Evolutionary conservation across 2,888 invertebrate genomes (phyloP).

Genomic region (Andrena bucephala): DNA sequence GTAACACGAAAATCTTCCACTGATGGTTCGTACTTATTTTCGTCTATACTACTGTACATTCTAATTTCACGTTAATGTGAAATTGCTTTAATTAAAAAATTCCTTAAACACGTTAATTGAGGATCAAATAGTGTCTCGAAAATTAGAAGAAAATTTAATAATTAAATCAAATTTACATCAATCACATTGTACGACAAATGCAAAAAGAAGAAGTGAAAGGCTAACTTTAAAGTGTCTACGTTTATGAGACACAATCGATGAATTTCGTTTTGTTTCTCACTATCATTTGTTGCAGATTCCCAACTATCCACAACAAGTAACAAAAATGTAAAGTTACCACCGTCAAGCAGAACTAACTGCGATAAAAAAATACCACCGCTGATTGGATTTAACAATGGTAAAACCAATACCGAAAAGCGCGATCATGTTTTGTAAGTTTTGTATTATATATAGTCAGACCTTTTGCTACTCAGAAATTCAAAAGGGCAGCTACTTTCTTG

Average conservation of each 20-base stretch:
- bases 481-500: not conserved
- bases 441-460: not conserved
- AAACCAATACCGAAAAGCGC: not conserved
- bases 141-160: not conserved
- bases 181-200: no score
- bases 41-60: not conserved
- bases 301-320: conserved; percentile 61
- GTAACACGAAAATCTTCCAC: conserved; percentile 71
- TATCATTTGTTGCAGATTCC: conserved; percentile 64
- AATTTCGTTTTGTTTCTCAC: not conserved
- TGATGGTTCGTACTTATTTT: conserved; percentile 62
- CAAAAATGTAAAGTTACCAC: conserved; percentile 58
- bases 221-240: not conserved
- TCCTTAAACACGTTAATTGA: not conserved
- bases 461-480: not conserved
- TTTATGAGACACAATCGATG: not conserved
- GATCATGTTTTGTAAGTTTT: conserved; percentile 24
- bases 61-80: not conserved
- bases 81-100: no score
- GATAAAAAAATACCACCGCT: conserved; percentile 37
- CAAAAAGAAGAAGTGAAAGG: not conserved
- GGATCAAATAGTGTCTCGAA: not conserved
- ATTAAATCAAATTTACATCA: no score
- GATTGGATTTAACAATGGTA: conserved; percentile 19
- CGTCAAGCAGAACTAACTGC: conserved; percentile 43